Percentiles rank a stretch among this genome's conserved stretches.
These are phyloP conservation scores for Plagiodera versicolora DNA, from an alignment of 2,888 invertebrate species.

Conservation along the genomic window DNA sequence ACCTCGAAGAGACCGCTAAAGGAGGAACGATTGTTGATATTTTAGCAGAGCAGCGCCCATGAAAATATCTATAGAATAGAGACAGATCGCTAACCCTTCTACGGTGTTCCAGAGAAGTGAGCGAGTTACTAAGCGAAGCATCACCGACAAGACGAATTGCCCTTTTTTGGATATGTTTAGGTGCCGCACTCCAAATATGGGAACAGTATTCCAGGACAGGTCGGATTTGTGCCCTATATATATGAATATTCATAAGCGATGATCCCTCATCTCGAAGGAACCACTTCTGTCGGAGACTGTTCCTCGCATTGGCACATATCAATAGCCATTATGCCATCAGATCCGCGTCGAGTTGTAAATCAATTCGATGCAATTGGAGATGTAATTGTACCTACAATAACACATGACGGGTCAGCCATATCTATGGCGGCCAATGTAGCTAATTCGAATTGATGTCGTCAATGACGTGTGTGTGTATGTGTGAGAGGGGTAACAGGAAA, in stretches of 20 bases:
- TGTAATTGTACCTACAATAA: conserved; percentile 51
- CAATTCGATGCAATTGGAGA: conserved; percentile 51
- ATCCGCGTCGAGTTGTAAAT: conserved; percentile 45
- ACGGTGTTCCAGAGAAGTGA: no score
- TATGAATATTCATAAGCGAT: conserved; percentile 7
- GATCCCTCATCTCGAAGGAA: conserved; percentile 9
- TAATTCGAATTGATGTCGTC: conserved; percentile 52
- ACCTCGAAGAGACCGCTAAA: no score
- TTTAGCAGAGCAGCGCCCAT: no score
- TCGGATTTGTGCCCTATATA: no score
- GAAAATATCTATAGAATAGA: no score
- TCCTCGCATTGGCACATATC: conserved; percentile 33
- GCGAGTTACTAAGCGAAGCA: no score
- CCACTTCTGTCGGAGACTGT: conserved; percentile 7
- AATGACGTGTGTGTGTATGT: conserved; percentile 40
- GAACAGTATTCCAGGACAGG: no score
- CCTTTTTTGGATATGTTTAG: no score
- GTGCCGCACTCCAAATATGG: no score
- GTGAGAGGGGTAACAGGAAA: conserved; percentile 19
- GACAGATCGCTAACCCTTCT: no score
- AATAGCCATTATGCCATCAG: conserved; percentile 45
- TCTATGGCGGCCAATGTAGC: conserved; percentile 34
- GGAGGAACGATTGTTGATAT: no score
- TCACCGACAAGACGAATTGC: no score
- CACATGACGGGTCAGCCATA: conserved; percentile 41